Evolutionary conservation across 2,888 invertebrate species (phyloP), one percentile per base, ranked within the genome.

Genomic region (Tethea ocularis): DNA sequence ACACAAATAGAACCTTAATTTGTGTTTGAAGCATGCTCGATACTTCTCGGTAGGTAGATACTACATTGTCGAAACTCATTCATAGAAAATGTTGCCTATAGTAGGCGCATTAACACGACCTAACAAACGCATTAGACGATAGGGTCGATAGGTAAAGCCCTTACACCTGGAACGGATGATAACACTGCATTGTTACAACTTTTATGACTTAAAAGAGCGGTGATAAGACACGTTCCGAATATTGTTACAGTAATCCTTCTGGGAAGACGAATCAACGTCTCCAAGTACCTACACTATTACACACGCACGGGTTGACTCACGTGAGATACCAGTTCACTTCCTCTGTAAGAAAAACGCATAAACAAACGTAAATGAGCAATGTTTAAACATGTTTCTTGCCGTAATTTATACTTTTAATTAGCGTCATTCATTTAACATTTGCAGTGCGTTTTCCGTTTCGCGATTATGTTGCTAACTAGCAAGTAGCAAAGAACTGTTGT

Each of bases 331-430:
- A 38, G 5, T n/a, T 6, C n/a, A 41, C 46, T 20, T 17, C 46
- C 46, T 20, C 46, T 17, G 46, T 46, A 46, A 46, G 2, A 1
- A 10, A 20, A 46, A 41, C 41, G 15, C 41, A 17, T 41, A 41
- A n/a, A 41, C 41, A 41, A 41, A 41, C n/a, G n/a, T n/a, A n/a
- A n/a, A n/a, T n/a, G n/a, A n/a, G n/a, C n/a, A 17, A 46, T 46
- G 20, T 46, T 41, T 41, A 41, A 41, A 41, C 41, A n/a, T 41
- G 17, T 5, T 7, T 46, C 41, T 6, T 13, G 33, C 13, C 20
- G 20, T 46, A 46, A 46, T 46, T 20, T 46, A 46, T 46, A 46
- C 46, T 46, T 46, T 46, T 46, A 46, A 46, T 46, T 46, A 46
- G 46, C 46, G 38, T n/a, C 38, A 20, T 46, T 46, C 20, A 46